A percentile compares a stretch with the other conserved stretches of the same genome.
Evolutionary conservation across 2,113 vertebrate species (phyloP).

Genomic region (Artemisiospiza belli): DNA sequence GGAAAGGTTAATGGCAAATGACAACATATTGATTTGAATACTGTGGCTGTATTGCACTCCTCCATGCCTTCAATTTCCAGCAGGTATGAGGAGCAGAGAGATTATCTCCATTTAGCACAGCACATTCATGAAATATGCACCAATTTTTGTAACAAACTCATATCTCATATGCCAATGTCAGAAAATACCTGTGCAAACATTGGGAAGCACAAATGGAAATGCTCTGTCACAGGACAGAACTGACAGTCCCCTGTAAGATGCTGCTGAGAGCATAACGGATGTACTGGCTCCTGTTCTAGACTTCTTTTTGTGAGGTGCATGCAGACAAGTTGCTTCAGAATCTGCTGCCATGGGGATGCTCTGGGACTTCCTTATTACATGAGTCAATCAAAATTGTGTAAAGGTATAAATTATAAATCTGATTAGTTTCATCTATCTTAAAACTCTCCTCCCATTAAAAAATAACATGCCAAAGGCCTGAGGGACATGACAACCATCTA

Average conservation of each 20-base stretch:
- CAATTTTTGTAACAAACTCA: neutral
- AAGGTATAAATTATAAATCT: conserved; percentile 17
- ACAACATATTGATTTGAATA: neutral
- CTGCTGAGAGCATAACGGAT: neutral
- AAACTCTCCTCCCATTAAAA: neutral
- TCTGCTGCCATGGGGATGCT: neutral
- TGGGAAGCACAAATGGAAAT: neutral
- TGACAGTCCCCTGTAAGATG: neutral
- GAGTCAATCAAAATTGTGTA: conserved; percentile 9
- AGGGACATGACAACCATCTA: neutral
- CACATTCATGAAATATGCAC: neutral
- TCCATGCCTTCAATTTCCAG: neutral
- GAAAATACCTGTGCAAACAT: neutral
- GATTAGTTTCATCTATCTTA: neutral
- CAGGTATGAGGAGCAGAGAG: neutral
- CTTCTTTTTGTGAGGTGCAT: neutral
- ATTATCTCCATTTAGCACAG: neutral
- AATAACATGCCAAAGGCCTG: neutral
- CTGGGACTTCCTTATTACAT: neutral
- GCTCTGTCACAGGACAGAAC: neutral
- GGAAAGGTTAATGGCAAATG: neutral
- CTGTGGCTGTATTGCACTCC: neutral
- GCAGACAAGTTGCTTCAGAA: neutral
- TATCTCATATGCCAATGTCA: neutral
- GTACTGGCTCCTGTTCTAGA: neutral